These are phyloP conservation scores for Ennomos fuscantarius DNA, from an alignment of 2,888 invertebrate species.

Conservation along the genomic window DNA sequence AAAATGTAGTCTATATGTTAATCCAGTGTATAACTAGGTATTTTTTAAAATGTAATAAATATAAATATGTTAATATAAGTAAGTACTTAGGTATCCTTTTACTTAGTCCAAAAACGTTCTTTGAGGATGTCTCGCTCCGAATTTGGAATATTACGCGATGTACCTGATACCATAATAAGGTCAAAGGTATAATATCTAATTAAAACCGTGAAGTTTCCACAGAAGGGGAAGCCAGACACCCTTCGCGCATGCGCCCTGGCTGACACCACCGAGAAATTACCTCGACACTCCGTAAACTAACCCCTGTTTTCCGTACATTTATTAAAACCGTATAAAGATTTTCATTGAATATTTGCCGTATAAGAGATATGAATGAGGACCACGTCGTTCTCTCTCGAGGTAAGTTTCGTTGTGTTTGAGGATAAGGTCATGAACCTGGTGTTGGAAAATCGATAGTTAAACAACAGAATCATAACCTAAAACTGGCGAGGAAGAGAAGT, in stretches of 20 bases:
- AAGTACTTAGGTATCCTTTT: no score
- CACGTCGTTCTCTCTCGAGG: constrained; percentile 94
- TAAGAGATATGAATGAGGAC: constrained; percentile 95
- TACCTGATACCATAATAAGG: constrained; percentile 37
- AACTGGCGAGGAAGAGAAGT: constrained; percentile 30
- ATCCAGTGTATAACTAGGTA: no score
- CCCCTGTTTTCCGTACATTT: constrained; percentile 32
- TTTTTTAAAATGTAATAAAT: no score
- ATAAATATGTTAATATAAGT: no score
- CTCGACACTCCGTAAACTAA: constrained; percentile 36
- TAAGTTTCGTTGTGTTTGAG: constrained; percentile 69
- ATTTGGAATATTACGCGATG: constrained; percentile 14
- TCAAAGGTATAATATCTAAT: constrained; percentile 43
- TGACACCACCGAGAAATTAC: constrained; percentile 33
- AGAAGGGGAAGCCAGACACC: constrained; percentile 45
- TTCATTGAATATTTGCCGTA: constrained; percentile 69
- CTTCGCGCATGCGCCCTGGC: constrained; percentile 59
- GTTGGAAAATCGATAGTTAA: constrained; percentile 74
- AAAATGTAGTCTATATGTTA: no score
- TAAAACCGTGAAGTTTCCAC: constrained; percentile 42
- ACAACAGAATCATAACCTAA: constrained; percentile 78
- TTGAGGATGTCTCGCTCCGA: not conserved
- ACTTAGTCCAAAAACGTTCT: not conserved
- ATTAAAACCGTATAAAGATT: constrained; percentile 51
- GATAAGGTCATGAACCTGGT: constrained; percentile 46